Base-by-base conservation (phyloP, 1,140 invertebrate species). In the Marisa cornuarietis region DNA sequence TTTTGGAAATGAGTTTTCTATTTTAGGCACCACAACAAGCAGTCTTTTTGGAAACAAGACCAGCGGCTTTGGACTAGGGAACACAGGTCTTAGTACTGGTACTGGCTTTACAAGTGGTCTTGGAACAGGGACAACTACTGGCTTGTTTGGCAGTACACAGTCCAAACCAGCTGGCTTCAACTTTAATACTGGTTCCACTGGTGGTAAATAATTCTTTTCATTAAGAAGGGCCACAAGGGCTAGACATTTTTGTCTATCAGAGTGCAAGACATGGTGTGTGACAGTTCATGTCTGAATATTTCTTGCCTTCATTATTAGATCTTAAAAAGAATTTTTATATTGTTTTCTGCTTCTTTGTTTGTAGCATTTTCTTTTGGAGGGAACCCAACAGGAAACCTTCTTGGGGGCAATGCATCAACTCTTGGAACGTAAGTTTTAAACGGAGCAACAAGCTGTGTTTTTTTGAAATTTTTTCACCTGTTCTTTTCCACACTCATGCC, bases 31-130 rank as follows among this genome's bases (percentile, higher is more conserved):
- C 11, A 88, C 89, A 68, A 83, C 83, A 16, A 76, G 81, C 74
- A 77, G 80, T 51, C 73, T 88, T 61, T 90, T 87, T 83, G 86
- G 85, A 42, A 86, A 85, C 68, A 72, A 85, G 16, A 79, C 81
- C 11, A 88, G 87, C 80, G 91, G 90, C 22, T 91, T 92, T 84
- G 90, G 90, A 86, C 83, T 84, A 65, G 79, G 66, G 49, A 78
- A 81, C 13, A 82, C 81, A 18, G 79, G 75, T 18, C 76, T 83
- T 62, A 73, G 82, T 72, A 78, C 76, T 92, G 78, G 92, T 90
- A 74, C 83, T 69, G 85, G 82, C 16, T 83, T 87, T 83, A 85
- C 86, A 3, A 83, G 72, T 49, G 82, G 81, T 16, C 76, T 80
- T 24, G 82, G 79, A 42, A 82, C 85, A 54, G 84, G 88, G 52